phyloP scores from a whole-genome alignment of 2,888 invertebrate genomes.

The Smittia aterrima region DNA sequence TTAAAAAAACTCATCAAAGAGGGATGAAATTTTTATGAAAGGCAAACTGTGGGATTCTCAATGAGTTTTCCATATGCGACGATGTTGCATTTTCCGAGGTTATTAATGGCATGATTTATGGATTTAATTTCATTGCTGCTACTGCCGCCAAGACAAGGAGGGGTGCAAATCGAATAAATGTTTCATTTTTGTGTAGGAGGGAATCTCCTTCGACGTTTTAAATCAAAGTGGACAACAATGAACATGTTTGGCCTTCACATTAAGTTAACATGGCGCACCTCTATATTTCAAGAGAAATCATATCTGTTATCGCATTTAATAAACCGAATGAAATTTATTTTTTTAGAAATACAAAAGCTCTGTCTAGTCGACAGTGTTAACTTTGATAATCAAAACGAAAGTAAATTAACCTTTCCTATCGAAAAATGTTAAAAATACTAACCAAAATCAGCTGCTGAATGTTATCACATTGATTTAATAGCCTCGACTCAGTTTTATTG shows the following conservation, averaged over 20 bases:
- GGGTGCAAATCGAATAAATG: slow-evolving; percentile 17
- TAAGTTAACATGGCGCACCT: no score
- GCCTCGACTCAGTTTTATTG: slow-evolving; percentile 6
- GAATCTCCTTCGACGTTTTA: neutral
- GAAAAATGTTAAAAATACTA: slow-evolving; percentile 46
- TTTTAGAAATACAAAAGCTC: no score
- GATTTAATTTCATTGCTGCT: slow-evolving; percentile 38
- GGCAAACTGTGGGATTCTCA: neutral
- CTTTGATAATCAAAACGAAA: no score
- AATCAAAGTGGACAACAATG: neutral
- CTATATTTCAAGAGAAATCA: no score
- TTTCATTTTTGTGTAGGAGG: neutral
- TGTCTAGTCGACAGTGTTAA: no score
- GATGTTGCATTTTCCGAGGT: slow-evolving; percentile 21
- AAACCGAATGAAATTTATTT: no score
- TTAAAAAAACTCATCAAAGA: slow-evolving; percentile 23
- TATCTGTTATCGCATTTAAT: neutral
- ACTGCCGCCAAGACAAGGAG: neutral
- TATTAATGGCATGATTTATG: slow-evolving; percentile 42
- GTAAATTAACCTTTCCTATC: neutral
- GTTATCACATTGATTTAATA: slow-evolving; percentile 53
- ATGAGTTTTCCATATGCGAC: slow-evolving; percentile 32
- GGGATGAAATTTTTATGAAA: slow-evolving; percentile 7
- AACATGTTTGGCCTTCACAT: neutral
- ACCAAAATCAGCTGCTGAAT: slow-evolving; percentile 55